A percentile compares a stretch with the other conserved stretches of the same genome.
Conservation (phyloP, 2,888 invertebrate species). For the Allacma fusca region DNA sequence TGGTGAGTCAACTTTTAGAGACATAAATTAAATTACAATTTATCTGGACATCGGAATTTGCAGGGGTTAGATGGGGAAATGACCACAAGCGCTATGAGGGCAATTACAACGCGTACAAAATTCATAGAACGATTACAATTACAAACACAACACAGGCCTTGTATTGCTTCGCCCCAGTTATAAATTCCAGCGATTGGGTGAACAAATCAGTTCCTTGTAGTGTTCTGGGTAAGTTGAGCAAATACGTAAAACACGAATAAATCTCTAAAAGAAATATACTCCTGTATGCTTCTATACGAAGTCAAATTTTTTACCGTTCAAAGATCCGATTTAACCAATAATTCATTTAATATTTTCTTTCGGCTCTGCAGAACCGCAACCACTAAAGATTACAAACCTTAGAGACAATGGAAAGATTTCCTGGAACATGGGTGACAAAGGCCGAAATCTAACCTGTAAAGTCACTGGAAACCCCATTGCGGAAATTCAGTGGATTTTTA, state of each 20-base stretch:
- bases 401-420: neutral
- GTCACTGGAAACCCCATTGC: slow-evolving; percentile 1
- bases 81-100: neutral
- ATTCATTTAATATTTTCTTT: too few species aligned
- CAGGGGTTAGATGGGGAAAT: neutral
- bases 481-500: slow-evolving; percentile 3
- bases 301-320: too few species aligned
- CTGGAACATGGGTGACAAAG: neutral
- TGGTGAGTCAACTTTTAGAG: too few species aligned
- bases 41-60: too few species aligned
- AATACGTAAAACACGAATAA: too few species aligned
- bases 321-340: too few species aligned
- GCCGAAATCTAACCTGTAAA: neutral
- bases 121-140: neutral
- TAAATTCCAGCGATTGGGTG: neutral
- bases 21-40: too few species aligned
- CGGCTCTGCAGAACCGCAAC: neutral
- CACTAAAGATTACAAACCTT: neutral
- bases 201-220: slow-evolving; percentile 17
- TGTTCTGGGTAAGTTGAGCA: neutral
- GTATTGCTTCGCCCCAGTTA: slow-evolving; percentile 26
- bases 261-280: too few species aligned
- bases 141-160: neutral
- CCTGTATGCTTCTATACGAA: too few species aligned
- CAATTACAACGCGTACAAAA: neutral